phyloP scores from a whole-genome alignment of 1,140 invertebrate genomes.

The Lasaia peninsularis region DNA sequence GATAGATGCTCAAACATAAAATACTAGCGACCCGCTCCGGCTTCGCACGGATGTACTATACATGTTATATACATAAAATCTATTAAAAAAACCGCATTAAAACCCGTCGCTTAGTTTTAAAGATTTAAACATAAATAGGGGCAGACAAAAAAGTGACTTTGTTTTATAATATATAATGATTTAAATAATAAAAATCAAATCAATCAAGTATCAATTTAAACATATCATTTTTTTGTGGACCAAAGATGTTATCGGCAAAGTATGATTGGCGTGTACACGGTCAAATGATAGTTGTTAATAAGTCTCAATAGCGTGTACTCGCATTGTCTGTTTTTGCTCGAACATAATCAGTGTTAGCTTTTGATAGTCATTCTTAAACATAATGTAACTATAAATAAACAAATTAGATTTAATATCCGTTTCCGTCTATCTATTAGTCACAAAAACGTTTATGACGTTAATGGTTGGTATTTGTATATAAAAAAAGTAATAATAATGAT shows the following conservation, averaged over 20 bases:
- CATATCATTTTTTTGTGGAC: conserved; percentile 14
- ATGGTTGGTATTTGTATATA: no score
- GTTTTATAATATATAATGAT: not conserved
- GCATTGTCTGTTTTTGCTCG: conserved; percentile 6
- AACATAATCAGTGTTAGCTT: not conserved
- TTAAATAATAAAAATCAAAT: not conserved
- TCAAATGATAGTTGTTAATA: conserved; percentile 28
- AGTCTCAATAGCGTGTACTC: conserved; percentile 8
- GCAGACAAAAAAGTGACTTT: no score
- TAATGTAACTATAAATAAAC: not conserved
- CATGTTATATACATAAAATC: no score
- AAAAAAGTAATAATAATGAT: no score
- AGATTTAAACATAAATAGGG: no score
- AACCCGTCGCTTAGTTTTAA: no score
- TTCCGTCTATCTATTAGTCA: not conserved
- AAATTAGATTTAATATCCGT: not conserved
- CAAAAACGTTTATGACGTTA: no score
- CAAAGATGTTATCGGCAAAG: conserved; percentile 30
- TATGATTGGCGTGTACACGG: conserved; percentile 35
- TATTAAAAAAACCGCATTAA: no score
- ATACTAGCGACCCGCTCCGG: no score
- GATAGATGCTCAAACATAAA: no score
- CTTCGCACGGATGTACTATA: no score
- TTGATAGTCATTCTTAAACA: conserved; percentile 2
- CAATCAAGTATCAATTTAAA: conserved; percentile 3